Evolutionary conservation across 2,888 invertebrate genomes (phyloP), one percentile per base, ranked within the genome.

Genomic region (Selenia dentaria): DNA sequence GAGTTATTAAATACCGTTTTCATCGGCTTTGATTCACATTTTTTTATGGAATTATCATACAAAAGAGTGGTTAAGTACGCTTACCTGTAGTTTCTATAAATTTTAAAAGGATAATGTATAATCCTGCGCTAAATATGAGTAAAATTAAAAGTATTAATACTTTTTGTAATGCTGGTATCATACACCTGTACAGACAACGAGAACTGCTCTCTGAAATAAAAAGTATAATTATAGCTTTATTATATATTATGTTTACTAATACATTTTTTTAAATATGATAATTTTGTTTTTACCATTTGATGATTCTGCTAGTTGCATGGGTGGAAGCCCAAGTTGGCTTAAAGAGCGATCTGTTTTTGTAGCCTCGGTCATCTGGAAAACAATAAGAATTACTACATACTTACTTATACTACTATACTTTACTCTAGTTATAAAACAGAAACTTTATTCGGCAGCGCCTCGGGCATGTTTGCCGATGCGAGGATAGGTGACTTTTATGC

Each of bases 271-370:
- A 8, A 20, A 1, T 22, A 8, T 22, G 8, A 6, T 22, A 6
- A 8, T 8, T 22, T 1, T 8, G 2, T 22, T 22, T 22, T 22
- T 75, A 79, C 78, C 74, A 51, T 70, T 72, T 51, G 73, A 77
- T 25, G 81, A 62, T 64, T 90, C 89, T n/a, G 89, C 88, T 28
- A 90, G 59, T 55, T 81, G 80, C 86, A 88, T 86, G 1, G 89
- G 89, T 25, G 86, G 86, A 8, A 86, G 70, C 10, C 88, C 85
- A 8, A 84, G 61, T 48, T 81, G 70, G 16, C 67, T 59, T 20
- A 72, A 64, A 16, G 61, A 46, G 33, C 70, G 68, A 49, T 72
- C 69, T 8, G 65, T 62, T 47, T 66, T 75, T 10, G 47, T 60
- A 33, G 51, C 61, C 12, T 74, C 70, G 34, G 62, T 61, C 69